Base-by-base conservation (phyloP, 2,888 invertebrate genomes). In the Teleogryllus oceanicus region DNA sequence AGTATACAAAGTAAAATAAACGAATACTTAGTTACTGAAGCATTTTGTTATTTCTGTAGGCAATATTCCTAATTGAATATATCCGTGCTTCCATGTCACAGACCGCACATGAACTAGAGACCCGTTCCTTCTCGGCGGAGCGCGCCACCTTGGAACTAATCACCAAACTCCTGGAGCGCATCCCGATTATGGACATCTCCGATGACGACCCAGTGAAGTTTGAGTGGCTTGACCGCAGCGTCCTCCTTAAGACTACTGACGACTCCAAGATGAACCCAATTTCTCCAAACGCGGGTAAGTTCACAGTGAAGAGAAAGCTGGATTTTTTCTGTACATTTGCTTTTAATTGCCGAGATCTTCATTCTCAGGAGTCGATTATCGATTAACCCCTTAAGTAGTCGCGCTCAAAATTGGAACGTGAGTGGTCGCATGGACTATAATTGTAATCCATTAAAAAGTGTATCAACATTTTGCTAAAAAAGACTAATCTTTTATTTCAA, bases 91-190 rank as follows among this genome's bases (percentile, higher is more conserved):
- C 37, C 37, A 24, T 89, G 90, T 77, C 62, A 8, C n/a, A 62
- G 62, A n/a, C 62, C n/a, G 62, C 16, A n/a, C 62, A 88, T 88
- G 89, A 90, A 78, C 85, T 92, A 10, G 90, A 91, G 84, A 86
- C 89, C 76, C 91, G 90, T 85, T 92, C 92, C 0, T 87, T 89
- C n/a, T 90, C 90, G 37, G 92, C 93, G 49, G 95, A 95, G 87
- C 90, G 91, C 82, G 92, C 94, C 50, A 94, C 94, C 0, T 91
- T 93, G 75, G 93, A 93, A 83, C 89, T 96, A 51, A 92, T 95
- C 49, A 90, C 94, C 83, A 93, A 93, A 87, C 95, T 95, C 84
- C 88, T 95, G 81, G 89, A 89, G 50, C 62, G 62, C n/a, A 62
- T 62, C 11, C 89, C 91, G 51, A 90, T 92, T 79, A n/a, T 16